A percentile compares a stretch with the other conserved stretches of the same genome.
These are phyloP conservation scores for Rhinella marina DNA, from an alignment of 2,797 vertebrate genomes.

Conservation along the genomic window DNA sequence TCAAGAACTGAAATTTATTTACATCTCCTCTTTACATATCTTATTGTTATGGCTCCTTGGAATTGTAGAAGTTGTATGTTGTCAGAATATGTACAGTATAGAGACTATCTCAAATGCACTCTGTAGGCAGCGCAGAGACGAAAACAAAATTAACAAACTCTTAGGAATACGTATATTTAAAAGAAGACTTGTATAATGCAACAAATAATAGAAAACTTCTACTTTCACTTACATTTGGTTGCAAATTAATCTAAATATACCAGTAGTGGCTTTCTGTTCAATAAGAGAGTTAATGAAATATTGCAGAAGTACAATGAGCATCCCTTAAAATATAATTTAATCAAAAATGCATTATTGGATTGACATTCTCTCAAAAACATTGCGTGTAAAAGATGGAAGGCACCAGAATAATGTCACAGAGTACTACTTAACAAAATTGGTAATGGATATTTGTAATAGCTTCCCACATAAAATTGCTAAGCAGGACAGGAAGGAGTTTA, in stretches of 20 bases:
- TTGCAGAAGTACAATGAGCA: background rate
- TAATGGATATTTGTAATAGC: constrained; percentile 26
- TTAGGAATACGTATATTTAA: background rate
- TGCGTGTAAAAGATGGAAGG: constrained; percentile 1
- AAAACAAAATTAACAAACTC: too few species aligned
- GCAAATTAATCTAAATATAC: background rate
- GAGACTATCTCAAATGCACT: too few species aligned
- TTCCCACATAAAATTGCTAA: background rate
- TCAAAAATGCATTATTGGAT: constrained; percentile 26
- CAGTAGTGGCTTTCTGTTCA: background rate
- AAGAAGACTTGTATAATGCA: background rate
- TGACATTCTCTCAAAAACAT: constrained; percentile 29
- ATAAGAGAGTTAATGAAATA: constrained; percentile 12
- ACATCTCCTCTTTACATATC: too few species aligned
- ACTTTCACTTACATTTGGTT: background rate
- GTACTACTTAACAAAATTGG: constrained; percentile 15
- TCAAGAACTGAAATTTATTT: too few species aligned
- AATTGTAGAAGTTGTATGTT: too few species aligned
- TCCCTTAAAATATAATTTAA: constrained; percentile 17
- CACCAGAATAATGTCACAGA: constrained; percentile 1
- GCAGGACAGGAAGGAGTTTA: background rate
- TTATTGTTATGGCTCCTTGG: too few species aligned
- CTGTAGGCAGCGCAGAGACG: background rate
- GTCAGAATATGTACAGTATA: too few species aligned
- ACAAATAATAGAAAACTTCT: background rate